Evolutionary conservation across 2,888 invertebrate genomes (phyloP).

Genomic region (Oligia fasciuncula): DNA sequence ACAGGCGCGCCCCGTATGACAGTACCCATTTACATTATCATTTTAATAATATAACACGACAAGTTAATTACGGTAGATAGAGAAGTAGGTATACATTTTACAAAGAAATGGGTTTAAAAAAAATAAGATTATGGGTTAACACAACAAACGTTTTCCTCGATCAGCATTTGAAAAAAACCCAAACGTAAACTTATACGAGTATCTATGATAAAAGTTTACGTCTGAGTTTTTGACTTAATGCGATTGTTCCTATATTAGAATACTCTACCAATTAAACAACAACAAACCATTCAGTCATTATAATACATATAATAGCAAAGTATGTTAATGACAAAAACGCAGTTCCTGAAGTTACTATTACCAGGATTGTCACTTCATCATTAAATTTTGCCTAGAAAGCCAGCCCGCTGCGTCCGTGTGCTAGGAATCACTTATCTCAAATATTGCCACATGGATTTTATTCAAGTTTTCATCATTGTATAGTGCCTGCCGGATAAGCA

Average conservation of each 20-base stretch:
- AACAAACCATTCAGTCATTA: not conserved
- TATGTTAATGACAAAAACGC: not conserved
- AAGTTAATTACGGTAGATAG: not conserved
- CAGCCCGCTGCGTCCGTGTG: not conserved
- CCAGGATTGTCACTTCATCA: no score
- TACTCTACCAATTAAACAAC: not conserved
- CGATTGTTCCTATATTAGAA: not conserved
- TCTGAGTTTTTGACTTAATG: no score
- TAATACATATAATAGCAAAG: not conserved
- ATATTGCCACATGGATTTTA: not conserved
- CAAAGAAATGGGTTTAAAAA: not conserved
- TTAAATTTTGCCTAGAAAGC: not conserved
- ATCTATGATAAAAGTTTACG: no score
- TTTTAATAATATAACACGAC: constrained; percentile 3
- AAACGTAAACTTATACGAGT: not conserved
- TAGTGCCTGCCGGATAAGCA: not conserved
- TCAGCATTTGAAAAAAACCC: constrained; percentile 12
- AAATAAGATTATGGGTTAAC: not conserved
- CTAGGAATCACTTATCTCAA: not conserved
- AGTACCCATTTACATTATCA: constrained; percentile 6
- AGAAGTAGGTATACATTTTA: not conserved
- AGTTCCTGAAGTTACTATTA: not conserved
- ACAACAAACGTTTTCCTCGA: constrained; percentile 19
- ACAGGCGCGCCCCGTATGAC: constrained; percentile 19
- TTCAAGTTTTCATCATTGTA: not conserved